These are phyloP conservation scores for Thymelicus sylvestris DNA, from an alignment of 2,888 invertebrate species.

Conservation along the genomic window DNA sequence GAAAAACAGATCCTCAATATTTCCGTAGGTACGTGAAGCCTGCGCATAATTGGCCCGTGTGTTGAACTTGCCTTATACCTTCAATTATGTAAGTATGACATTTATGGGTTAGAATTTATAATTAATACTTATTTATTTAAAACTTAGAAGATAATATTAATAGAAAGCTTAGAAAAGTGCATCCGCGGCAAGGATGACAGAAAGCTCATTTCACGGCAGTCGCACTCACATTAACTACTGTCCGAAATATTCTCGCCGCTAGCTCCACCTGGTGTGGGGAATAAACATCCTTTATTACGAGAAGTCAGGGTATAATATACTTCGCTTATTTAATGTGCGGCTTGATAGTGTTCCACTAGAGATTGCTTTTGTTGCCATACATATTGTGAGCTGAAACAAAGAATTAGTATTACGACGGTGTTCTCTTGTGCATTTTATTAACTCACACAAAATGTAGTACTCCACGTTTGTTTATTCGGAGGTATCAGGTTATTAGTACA, in stretches of 20 bases:
- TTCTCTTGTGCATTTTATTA: neutral
- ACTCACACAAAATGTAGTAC: neutral
- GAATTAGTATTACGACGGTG: conserved; percentile 45
- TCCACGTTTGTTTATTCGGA: conserved; percentile 1
- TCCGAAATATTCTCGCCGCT: conserved; percentile 65
- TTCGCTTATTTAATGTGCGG: conserved; percentile 45
- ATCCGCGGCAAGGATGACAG: conserved; percentile 56
- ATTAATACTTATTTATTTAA: neutral
- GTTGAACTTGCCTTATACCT: too few relatives aligned
- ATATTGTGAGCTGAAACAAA: conserved; percentile 55
- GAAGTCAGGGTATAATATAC: conserved; percentile 55
- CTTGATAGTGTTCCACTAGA: conserved; percentile 52
- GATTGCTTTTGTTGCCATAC: conserved; percentile 57
- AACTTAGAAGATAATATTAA: neutral
- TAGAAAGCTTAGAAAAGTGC: conserved; percentile 50
- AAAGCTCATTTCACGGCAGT: conserved; percentile 76
- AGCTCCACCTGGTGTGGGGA: conserved; percentile 43
- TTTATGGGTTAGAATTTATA: neutral
- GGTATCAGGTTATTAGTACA: conserved; percentile 25
- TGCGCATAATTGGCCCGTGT: too few relatives aligned
- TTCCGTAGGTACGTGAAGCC: too few relatives aligned
- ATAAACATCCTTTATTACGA: conserved; percentile 57
- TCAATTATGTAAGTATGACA: too few relatives aligned
- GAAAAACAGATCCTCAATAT: too few relatives aligned
- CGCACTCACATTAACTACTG: conserved; percentile 75